These are phyloP conservation scores for Cryptocephalus primarius DNA, from an alignment of 2,888 invertebrate genomes.

Conservation along the genomic window DNA sequence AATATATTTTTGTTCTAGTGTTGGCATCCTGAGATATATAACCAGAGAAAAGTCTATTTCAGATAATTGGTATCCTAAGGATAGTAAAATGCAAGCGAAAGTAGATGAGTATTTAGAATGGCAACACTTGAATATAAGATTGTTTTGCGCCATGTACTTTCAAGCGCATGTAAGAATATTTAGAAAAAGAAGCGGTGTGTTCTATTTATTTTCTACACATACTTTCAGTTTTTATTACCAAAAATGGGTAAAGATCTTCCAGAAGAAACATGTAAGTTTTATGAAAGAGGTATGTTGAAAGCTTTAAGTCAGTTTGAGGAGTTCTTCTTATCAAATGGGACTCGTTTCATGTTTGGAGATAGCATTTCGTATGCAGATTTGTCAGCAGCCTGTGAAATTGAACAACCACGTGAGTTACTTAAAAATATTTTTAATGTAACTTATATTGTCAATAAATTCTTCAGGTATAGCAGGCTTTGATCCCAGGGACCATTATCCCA, in stretches of 20 bases:
- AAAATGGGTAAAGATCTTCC: constrained; percentile 37
- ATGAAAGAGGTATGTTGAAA: constrained; percentile 41
- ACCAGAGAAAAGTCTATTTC: constrained; percentile 43
- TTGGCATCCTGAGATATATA: constrained; percentile 64
- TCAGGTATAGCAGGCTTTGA: constrained; percentile 59
- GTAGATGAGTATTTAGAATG: constrained; percentile 68
- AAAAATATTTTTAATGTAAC: too few relatives aligned
- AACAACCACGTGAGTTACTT: constrained; percentile 55
- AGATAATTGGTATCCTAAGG: constrained; percentile 56
- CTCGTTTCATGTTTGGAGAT: constrained; percentile 43
- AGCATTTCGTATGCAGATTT: constrained; percentile 60
- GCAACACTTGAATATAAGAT: constrained; percentile 60
- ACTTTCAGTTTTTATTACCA: constrained; percentile 33
- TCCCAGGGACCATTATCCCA: constrained; percentile 46
- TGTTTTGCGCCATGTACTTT: constrained; percentile 49
- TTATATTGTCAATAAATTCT: too few relatives aligned
- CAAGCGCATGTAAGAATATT: constrained; percentile 39
- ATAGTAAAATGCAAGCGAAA: constrained; percentile 47
- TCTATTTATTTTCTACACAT: not conserved
- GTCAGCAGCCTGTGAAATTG: constrained; percentile 64
- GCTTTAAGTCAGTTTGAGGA: constrained; percentile 48
- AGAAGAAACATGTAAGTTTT: constrained; percentile 32
- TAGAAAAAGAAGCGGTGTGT: not conserved
- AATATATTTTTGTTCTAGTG: constrained; percentile 38
- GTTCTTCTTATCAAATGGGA: not conserved